Conservation (phyloP, 2,797 vertebrate genomes). For the Lithobates pipiens region DNA sequence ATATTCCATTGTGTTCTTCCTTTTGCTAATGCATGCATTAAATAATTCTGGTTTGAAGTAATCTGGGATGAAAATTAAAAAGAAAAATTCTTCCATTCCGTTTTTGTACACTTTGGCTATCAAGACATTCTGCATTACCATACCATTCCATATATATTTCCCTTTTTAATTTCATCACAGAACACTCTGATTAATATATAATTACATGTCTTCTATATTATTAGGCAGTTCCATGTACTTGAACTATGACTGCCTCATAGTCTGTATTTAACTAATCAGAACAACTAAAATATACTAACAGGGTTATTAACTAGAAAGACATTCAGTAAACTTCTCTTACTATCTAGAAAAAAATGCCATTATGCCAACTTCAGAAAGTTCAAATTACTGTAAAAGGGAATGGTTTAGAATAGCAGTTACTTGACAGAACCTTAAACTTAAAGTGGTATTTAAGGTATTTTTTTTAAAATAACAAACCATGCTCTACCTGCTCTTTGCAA, state of each 20-base stretch:
- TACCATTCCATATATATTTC: background rate
- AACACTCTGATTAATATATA: background rate
- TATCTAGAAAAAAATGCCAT: too few relatives aligned
- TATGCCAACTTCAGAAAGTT: too few relatives aligned
- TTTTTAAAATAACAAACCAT: too few relatives aligned
- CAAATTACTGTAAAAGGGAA: too few relatives aligned
- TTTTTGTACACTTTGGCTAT: background rate
- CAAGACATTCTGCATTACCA: background rate
- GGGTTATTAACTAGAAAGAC: background rate
- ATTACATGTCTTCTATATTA: background rate
- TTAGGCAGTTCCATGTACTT: background rate
- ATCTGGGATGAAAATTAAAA: background rate
- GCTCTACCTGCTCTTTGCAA: too few relatives aligned
- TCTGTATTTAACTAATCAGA: background rate
- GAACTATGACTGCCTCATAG: background rate
- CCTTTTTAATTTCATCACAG: background rate
- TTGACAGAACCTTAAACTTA: too few relatives aligned
- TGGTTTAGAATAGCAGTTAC: too few relatives aligned
- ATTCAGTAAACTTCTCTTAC: too few relatives aligned
- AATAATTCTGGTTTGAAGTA: too few relatives aligned
- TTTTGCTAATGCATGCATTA: background rate
- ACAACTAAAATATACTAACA: background rate
- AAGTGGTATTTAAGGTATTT: too few relatives aligned
- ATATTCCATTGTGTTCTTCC: background rate
- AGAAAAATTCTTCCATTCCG: background rate